phyloP scores from a whole-genome alignment of 2,113 vertebrate species.

The Cyanocitta stelleri region DNA sequence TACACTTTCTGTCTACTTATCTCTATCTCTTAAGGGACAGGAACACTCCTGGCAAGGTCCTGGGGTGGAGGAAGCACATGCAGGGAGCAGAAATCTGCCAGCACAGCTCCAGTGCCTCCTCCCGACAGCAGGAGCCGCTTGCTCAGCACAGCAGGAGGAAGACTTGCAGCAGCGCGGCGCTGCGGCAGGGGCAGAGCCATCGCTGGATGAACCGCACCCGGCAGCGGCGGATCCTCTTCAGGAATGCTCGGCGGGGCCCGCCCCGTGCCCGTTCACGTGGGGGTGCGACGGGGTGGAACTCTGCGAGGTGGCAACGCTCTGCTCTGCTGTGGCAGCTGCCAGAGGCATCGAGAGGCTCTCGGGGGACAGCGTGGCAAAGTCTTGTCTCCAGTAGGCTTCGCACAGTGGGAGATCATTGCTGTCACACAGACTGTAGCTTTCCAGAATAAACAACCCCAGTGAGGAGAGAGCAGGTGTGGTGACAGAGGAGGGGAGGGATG shows the following conservation, averaged over 20 bases:
- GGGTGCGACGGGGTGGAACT: slow-evolving; percentile 68
- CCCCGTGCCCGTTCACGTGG: slow-evolving; percentile 83
- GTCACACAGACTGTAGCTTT: slow-evolving; percentile 95
- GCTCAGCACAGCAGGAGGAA: slow-evolving; percentile 9
- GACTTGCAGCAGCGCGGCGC: not conserved
- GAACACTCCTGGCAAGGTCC: not conserved
- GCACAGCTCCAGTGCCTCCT: not conserved
- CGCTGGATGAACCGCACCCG: accelerated
- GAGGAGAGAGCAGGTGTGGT: slow-evolving; percentile 54
- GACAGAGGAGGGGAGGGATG: not conserved
- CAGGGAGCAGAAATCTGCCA: not conserved
- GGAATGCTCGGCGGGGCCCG: slow-evolving; percentile 69
- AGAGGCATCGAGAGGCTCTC: slow-evolving; percentile 75
- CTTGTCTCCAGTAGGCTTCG: slow-evolving; percentile 86
- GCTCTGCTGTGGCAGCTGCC: slow-evolving; percentile 45
- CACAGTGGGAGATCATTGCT: slow-evolving; percentile 88
- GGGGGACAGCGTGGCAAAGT: slow-evolving; percentile 75
- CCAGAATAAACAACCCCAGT: slow-evolving; percentile 73
- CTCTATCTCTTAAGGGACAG: not conserved
- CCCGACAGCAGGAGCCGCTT: not conserved
- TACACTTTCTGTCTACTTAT: not conserved
- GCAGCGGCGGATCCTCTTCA: slow-evolving; percentile 39
- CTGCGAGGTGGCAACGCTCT: slow-evolving; percentile 58
- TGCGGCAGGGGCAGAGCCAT: not conserved
- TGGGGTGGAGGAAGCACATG: not conserved